Base-by-base conservation (phyloP, 64 coral and sea anemone genomes). In the Cladopsammia gracilis region DNA sequence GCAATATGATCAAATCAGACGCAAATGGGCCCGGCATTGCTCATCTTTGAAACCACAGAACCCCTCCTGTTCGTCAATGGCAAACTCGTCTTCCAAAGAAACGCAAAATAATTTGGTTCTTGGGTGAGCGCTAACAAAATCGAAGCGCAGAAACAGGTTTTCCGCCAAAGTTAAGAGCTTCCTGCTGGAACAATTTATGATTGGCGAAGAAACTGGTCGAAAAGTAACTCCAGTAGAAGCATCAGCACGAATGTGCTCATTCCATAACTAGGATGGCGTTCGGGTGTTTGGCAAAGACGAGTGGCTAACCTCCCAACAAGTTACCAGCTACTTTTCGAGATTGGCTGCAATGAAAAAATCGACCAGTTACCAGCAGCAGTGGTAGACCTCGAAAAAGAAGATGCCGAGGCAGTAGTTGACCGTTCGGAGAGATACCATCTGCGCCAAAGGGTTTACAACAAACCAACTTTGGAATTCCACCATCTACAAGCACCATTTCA, bases 11-110 rank as follows among this genome's bases (percentile, higher is more conserved):
- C 60, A 65, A 60, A 89, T 89, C 54, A 61, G 71, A 42, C 87
- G 19, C 25, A 89, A 89, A 89, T 89, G 87, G 87, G 87, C 87
- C 18, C 24, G 42, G 44, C 73, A 89, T 76, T 89, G 73, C 86
- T 52, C 57, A 25, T 76, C 71, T 74, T n/a, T 78, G 42, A 89
- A 89, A 76, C 58, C 69, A 50, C 70, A 75, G 15, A 71, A 74
- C 20, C 86, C 86, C 24, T 75, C 86, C 34, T 58, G 48, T 58
- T 25, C 69, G 15, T 88, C 57, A 4, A 42, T 53, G 49, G 57
- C 69, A 75, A 22, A 10, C 50, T 89, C 48, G 49, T 72, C 20
- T 34, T 74, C 49, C 34, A 48, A 76, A n/a, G 72, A 62, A 15
- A 25, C 59, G 34, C 50, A 26, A 34, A 60, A 48, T 76, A 57